phyloP scores from a whole-genome alignment of 2,113 vertebrate genomes.

The Terrapene triunguis region DNA sequence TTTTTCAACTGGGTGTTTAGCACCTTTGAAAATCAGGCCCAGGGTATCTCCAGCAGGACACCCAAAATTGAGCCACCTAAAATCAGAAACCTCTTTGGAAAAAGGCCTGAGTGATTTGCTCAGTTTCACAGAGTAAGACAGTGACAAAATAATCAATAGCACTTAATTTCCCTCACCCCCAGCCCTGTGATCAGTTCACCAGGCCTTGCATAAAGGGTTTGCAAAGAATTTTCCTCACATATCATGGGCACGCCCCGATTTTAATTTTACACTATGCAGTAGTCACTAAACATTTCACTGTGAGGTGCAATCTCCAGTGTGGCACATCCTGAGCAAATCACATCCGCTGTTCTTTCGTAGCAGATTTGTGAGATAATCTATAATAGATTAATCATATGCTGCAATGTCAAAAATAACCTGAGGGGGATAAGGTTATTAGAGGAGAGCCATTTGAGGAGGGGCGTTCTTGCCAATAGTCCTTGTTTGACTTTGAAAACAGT shows the following conservation, averaged over 20 bases:
- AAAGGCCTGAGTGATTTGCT: not conserved
- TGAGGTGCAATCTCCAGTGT: constrained; percentile 16
- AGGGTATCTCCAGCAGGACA: not conserved
- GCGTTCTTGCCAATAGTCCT: constrained; percentile 30
- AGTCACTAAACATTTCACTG: not conserved
- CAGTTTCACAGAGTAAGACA: not conserved
- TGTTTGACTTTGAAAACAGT: constrained; percentile 75
- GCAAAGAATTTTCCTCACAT: not conserved
- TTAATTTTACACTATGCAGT: constrained; percentile 14
- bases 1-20: not conserved
- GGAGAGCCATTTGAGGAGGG: constrained; percentile 36
- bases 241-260: not conserved
- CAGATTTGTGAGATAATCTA: constrained; percentile 55
- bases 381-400: constrained; percentile 59
- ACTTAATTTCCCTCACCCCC: not conserved
- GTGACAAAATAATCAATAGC: not conserved
- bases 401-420: constrained; percentile 72
- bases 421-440: constrained; percentile 44
- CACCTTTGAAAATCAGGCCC: constrained; percentile 3
- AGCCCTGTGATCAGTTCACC: not conserved
- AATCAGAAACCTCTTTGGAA: constrained; percentile 13
- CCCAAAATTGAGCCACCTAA: not conserved
- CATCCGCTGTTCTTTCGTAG: constrained; percentile 46
- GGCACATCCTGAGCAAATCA: constrained; percentile 51
- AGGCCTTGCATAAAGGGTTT: not conserved